phyloP scores from a whole-genome alignment of 2,113 vertebrate genomes.

The rat (Rattus norvegicus) region DNA sequence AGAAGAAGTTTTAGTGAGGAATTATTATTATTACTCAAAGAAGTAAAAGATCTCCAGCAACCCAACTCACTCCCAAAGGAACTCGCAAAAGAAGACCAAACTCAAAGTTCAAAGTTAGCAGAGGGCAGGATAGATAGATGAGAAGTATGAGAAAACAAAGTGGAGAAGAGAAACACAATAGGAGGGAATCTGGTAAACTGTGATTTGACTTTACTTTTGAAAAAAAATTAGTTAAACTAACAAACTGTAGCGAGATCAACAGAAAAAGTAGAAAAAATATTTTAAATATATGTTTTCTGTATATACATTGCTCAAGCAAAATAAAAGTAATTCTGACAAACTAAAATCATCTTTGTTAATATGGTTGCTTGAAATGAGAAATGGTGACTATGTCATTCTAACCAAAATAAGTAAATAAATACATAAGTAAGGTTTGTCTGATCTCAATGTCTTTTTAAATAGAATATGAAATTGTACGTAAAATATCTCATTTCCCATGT shows the following conservation, averaged over 20 bases:
- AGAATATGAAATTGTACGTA: conserved; percentile 2
- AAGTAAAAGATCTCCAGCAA: background rate
- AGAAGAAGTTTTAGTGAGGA: background rate
- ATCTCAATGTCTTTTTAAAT: background rate
- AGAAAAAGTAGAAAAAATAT: background rate
- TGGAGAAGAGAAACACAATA: background rate
- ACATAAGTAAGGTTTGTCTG: background rate
- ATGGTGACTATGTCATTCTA: background rate
- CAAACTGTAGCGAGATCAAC: background rate
- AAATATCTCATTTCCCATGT: background rate
- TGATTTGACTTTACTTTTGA: background rate
- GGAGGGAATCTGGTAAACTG: background rate
- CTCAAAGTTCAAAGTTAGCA: background rate
- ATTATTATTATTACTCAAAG: background rate
- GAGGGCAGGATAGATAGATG: background rate
- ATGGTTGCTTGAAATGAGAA: background rate
- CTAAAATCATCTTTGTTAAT: conserved; percentile 9
- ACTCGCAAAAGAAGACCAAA: background rate
- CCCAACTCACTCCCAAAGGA: background rate
- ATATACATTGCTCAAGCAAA: background rate
- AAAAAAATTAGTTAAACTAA: background rate
- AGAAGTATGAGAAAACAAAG: background rate
- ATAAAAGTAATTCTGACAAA: background rate
- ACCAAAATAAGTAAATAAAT: background rate
- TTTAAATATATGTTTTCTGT: background rate